Base-by-base conservation (phyloP, 1,140 invertebrate species). In the Drosophila willistoni region DNA sequence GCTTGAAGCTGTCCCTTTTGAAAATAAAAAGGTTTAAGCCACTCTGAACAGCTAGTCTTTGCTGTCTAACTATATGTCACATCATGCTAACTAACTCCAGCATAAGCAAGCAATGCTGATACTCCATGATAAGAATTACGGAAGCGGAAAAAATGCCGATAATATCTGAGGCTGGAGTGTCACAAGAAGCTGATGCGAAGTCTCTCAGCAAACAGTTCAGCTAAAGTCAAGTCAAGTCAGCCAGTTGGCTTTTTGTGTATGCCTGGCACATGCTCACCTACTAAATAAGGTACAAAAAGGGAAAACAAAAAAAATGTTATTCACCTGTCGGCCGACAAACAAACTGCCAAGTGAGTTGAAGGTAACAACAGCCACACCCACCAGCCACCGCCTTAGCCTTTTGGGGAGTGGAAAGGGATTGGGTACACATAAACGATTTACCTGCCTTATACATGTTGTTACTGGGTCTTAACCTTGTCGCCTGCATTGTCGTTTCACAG, bases 61-160 rank as follows among this genome's bases (percentile, higher is more conserved):
- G 6, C 29, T 29, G 29, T 5, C 29, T 29, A 6, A 39, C 36
- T 51, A 12, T 22, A 51, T 19, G 44, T 17, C 44, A 47, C 3
- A 17, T 51, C 44, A 51, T 51, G 44, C 44, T 51, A 51, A 51
- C 17, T 51, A 51, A 51, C 44, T 51, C 44, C 12, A 9, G n/a
- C 13, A 5, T 42, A 44, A 25, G 25, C 7, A 66, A 64, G 36
- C 62, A 42, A 78, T 81, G 75, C 68, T 71, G 79, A 78, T 81
- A 74, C 80, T 67, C 67, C 77, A 73, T 89, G 84, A 89, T 89
- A 84, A 89, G 89, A 89, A 89, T 72, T 84, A 77, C 85, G 84
- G 84, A 89, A 89, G 84, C 74, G 74, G 71, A 73, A 78, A 84
- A 80, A 90, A 89, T 89, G 85, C 84, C 85, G 81, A 87, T 89